These are phyloP conservation scores for Itoplectis maculator DNA, from an alignment of 2,888 invertebrate species.

Conservation along the genomic window DNA sequence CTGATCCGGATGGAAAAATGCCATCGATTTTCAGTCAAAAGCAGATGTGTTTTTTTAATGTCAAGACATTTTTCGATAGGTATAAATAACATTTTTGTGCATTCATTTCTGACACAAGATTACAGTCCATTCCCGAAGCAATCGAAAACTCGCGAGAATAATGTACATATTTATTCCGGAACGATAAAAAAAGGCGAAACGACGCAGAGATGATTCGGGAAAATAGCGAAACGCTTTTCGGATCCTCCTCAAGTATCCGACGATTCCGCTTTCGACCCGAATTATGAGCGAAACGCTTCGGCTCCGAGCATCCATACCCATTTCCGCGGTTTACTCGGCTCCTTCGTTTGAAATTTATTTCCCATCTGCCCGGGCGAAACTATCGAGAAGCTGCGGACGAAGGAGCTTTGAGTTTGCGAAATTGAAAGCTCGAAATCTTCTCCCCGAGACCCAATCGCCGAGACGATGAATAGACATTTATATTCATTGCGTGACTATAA, in stretches of 20 bases:
- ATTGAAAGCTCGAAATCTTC: constrained; percentile 19
- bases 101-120: too few relatives aligned
- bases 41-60: too few relatives aligned
- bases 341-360: constrained; percentile 18
- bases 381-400: constrained; percentile 2
- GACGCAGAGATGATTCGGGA: neutral
- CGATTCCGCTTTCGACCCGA: neutral
- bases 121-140: neutral
- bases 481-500: constrained; percentile 23
- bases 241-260: neutral
- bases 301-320: constrained; percentile 11
- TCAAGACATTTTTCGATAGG: too few relatives aligned
- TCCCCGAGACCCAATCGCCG: constrained; percentile 3
- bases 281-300: constrained; percentile 17
- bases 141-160: neutral
- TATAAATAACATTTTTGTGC: too few relatives aligned
- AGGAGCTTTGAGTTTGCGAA: constrained; percentile 8
- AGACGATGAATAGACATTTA: constrained; percentile 33
- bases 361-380: constrained; percentile 9
- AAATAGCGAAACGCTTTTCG: neutral
- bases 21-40: too few relatives aligned
- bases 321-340: constrained; percentile 4
- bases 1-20: too few relatives aligned
- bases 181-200: constrained; percentile 28
- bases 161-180: neutral